Base-by-base conservation (phyloP, 2,113 vertebrate genomes). In the Bufo bufo region DNA sequence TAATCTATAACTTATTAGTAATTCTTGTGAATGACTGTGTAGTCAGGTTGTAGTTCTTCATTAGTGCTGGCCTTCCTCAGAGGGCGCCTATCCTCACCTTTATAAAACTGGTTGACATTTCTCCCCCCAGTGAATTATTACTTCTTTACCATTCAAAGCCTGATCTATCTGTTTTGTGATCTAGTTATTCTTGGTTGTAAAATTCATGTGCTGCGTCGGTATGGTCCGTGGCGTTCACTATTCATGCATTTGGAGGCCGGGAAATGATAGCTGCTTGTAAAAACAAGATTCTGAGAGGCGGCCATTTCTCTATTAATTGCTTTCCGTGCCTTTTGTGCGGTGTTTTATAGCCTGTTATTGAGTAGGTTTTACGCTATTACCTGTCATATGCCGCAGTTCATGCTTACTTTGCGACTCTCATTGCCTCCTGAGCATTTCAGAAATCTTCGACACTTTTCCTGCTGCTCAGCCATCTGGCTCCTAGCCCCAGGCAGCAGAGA, bases 321-420 rank as follows among this genome's bases (percentile, higher is more conserved):
- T 74, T 87, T 61, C 19, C 77, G 72, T 66, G 52, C 77, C 50
- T 56, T 58, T 87, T 87, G 52, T 82, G 77, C 49, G 23, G 33
- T 82, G 52, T 82, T 87, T 82, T 72, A 87, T 82, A 52, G 86
- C 86, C 59, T 82, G 50, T 69, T 81, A 54, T 43, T 10, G 52
- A 59, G 52, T 61, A 58, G 65, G 20, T 71, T 87, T 87, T 81
- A 82, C 63, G 59, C 71, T 43, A 74, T 82, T 81, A 72, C 65
- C 78, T 82, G 6, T 87, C 86, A 45, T 66, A 23, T 66, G 54
- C 50, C 16, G 11, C 50, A 4, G 7, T 61, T 82, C 52, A 19
- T 23, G 77, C 77, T 59, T 87, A 69, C 58, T 72, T 56, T 72
- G 63, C 23, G 5, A 43, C 23, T 79, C n/a, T 49, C 75, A 66